A percentile compares a stretch with the other conserved stretches of the same genome.
Evolutionary conservation across 2,888 invertebrate species (phyloP).

Genomic region (Lordiphosa fenestrarum): DNA sequence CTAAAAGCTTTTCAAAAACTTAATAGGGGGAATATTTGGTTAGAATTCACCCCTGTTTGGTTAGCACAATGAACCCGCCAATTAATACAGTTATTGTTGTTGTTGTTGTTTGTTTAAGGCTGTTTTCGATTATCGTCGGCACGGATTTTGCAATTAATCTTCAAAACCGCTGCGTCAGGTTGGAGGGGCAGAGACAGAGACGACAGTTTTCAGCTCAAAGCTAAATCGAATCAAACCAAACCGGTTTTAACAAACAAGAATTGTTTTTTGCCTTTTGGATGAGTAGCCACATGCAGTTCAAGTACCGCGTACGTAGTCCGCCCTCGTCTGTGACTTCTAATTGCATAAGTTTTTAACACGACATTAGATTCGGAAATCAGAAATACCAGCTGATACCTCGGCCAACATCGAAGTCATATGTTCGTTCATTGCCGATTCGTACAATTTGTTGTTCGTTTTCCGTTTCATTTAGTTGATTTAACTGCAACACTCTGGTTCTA

Average conservation of each 20-base stretch:
- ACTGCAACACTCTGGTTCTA: conserved; percentile 26
- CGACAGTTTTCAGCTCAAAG: conserved; percentile 5
- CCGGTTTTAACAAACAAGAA: conserved; percentile 54
- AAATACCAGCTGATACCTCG: conserved; percentile 25
- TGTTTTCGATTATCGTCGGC: conserved; percentile 14
- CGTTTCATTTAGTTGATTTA: conserved; percentile 15
- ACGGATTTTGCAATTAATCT: conserved; percentile 43
- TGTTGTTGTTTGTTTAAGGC: conserved; percentile 14
- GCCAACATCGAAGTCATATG: not conserved
- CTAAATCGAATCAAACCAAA: conserved; percentile 32
- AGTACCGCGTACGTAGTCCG: not conserved
- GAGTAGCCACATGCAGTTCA: conserved; percentile 2
- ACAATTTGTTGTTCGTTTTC: not conserved
- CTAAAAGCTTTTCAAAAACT: conserved; percentile 22
- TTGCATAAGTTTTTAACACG: conserved; percentile 1
- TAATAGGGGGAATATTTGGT: not conserved
- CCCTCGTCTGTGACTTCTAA: conserved; percentile 20
- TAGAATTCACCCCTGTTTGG: conserved; percentile 12
- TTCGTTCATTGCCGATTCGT: too few species aligned
- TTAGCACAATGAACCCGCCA: conserved; percentile 27
- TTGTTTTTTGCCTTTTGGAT: conserved; percentile 13
- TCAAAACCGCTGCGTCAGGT: conserved; percentile 26
- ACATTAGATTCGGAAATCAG: conserved; percentile 7
- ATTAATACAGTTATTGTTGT: conserved; percentile 14
- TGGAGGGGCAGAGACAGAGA: conserved; percentile 1